Base-by-base conservation (phyloP, 2,888 invertebrate species). In the Drosophila anomelani region DNA sequence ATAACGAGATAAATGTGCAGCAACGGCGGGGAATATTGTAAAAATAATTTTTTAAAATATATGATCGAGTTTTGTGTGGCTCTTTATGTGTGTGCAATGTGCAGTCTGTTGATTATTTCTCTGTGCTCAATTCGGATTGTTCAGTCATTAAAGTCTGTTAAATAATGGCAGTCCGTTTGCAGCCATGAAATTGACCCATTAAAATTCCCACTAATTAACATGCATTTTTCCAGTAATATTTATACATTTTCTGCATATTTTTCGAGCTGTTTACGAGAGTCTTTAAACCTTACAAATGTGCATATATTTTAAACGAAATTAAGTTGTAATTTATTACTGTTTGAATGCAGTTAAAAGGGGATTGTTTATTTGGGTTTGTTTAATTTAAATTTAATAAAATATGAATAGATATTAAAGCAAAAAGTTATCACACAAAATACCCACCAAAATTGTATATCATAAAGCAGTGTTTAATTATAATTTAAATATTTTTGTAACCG, bases 1-100 rank as follows among this genome's bases (percentile, higher is more conserved):
- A 36, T 4, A 75, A 58, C 72, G 61, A 63, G 74, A 85, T 76
- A 53, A 79, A 76, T 79, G 80, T 82, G 80, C 83, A 74, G 56
- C 78, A 59, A 67, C 80, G 63, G 36, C 69, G 47, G 61, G 41
- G 76, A 75, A 80, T 72, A 78, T 75, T 80, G 75, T 78, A 79
- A 75, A 81, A 67, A 60, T 56, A 26, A 53, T 56, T 41, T 72
- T 53, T 26, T 61, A 76, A 74, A 58, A 56, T 66, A 70, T 51
- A 70, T 51, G 39, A 53, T 80, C 68, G 70, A 75, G 69, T 61
- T 54, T 41, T 71, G 54, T 56, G 49, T 38, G 51, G 34, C 39
- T 56, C 47, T 49, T 36, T 49, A 32, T 56, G 49, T 51, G 66
- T 66, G 63, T 58, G 82, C 69, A 64, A 57, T 70, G 72, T 62